Evolutionary conservation across 2,797 vertebrate species (phyloP).

Genomic region (Manis crassicaudata): DNA sequence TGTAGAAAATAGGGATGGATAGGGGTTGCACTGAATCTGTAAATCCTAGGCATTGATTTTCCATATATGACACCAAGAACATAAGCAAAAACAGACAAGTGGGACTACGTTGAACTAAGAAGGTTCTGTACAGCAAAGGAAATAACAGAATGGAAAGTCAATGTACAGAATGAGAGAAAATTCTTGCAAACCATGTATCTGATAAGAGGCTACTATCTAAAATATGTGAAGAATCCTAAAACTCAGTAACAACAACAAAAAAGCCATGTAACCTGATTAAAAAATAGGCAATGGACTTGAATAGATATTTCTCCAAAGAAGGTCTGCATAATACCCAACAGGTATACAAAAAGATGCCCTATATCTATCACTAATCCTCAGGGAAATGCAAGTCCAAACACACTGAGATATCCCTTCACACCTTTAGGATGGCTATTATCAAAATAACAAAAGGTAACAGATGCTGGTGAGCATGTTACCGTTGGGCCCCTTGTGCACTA

Average conservation of each 20-base stretch:
- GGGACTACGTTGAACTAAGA: neutral
- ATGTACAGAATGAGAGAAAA: neutral
- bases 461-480: neutral
- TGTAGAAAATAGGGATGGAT: neutral
- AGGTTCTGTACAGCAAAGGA: neutral
- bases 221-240: neutral
- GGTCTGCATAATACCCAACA: neutral
- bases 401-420: neutral
- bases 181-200: neutral
- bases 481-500: neutral
- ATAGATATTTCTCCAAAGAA: neutral
- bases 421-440: neutral
- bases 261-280: neutral
- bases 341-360: neutral
- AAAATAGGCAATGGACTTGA: neutral
- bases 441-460: neutral
- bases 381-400: neutral
- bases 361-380: neutral
- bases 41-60: neutral
- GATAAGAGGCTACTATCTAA: neutral
- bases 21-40: neutral
- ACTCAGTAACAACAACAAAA: neutral
- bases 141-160: constrained; percentile 3
- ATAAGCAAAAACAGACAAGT: neutral
- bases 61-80: neutral